Base-by-base conservation (phyloP, 2,888 invertebrate genomes). In the Drosophila emarginata region DNA sequence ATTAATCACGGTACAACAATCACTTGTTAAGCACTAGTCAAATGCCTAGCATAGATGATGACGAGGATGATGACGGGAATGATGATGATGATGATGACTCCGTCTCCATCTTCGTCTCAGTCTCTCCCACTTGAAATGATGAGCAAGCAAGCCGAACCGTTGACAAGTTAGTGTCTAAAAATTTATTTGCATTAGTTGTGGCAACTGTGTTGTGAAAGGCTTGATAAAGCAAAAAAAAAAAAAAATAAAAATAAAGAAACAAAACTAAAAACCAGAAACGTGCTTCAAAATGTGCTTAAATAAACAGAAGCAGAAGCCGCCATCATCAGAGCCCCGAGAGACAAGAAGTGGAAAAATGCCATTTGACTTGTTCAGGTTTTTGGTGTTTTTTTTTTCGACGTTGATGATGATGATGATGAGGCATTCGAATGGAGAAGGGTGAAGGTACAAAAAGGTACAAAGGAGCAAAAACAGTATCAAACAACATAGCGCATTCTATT, bases 171-270 rank as follows among this genome's bases (percentile, higher is more conserved):
- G 71, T 76, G 80, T 72, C 45, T 72, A 58, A 75, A 80, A 86
- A 82, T 82, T 78, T 81, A 87, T 87, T 81, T 83, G 87, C 81
- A 87, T 81, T 81, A 83, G 87, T 87, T 87, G 45, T 45, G 87
- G 74, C 84, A 87, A 87, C 80, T 18, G 28, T 36, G 21, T 45
- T 68, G 69, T 68, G 64, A 72, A 65, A 72, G 71, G 40, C 71
- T 45, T 45, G 45, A 45, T 60, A 45, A 53, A 26, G 26, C 18
- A 15, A 15, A 39, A 40, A 26, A 14, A 18, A 50, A 18, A 50
- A 32, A 50, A 28, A 51, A 51, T 51, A 32, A 54, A 18, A 58
- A 57, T 28, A 9, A 36, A 18, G 26, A 53, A 50, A 28, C 23
- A 18, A 40, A 58, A 56, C 21, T 54, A 39, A 39, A 37, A 50